Conservation (phyloP, 23 tunicate genomes). For the Trididemnum miniatum region DNA sequence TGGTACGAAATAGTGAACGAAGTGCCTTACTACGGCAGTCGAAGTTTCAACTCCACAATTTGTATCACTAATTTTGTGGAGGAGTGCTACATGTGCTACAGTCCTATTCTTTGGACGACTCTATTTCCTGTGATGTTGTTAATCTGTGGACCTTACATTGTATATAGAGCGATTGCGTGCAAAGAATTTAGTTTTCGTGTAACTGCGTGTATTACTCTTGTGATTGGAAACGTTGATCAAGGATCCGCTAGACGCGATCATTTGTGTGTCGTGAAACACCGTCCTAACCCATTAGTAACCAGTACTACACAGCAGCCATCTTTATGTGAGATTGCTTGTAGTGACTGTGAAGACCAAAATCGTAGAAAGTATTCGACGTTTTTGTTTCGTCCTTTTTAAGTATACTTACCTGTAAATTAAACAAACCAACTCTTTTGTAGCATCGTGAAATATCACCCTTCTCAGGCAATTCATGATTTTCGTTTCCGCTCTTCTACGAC, state of each 20-base stretch:
- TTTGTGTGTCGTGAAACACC: not conserved
- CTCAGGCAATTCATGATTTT: too few relatives aligned
- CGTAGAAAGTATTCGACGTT: not conserved
- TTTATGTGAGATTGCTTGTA: not conserved
- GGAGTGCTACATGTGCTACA: slow-evolving; percentile 20
- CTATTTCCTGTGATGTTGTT: slow-evolving; percentile 25
- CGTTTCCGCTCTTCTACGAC: too few relatives aligned
- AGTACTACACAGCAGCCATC: not conserved
- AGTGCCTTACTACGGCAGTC: not conserved
- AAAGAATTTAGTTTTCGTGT: not conserved
- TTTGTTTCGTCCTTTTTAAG: not conserved
- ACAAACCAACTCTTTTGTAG: too few relatives aligned
- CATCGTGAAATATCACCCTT: too few relatives aligned
- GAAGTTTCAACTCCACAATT: slow-evolving; percentile 26
- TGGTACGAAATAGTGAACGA: slow-evolving; percentile 34
- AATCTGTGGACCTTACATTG: slow-evolving; percentile 4
- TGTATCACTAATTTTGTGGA: slow-evolving; percentile 23
- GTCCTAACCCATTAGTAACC: not conserved
- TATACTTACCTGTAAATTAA: too few relatives aligned
- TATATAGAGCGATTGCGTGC: slow-evolving; percentile 7
- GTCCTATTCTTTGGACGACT: slow-evolving; percentile 15
- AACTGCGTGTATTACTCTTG: slow-evolving; percentile 3
- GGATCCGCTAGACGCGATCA: not conserved
- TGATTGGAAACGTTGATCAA: not conserved
- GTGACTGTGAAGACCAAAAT: not conserved